phyloP scores from a whole-genome alignment of 2,888 invertebrate genomes.

The Mechanitis mazaeus region DNA sequence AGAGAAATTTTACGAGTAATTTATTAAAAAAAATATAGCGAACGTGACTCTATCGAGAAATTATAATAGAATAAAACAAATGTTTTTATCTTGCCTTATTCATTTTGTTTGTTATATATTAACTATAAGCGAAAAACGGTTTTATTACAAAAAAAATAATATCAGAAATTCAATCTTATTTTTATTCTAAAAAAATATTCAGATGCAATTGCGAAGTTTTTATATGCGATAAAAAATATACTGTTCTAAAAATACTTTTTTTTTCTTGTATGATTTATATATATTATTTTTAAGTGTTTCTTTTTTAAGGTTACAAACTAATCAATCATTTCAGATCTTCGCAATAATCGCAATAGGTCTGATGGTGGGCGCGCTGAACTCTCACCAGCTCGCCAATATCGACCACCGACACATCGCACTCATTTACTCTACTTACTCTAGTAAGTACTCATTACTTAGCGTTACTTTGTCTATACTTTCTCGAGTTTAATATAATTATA shows the following conservation, averaged over 20 bases:
- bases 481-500: neutral
- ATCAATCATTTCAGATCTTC: conserved; percentile 64
- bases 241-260: too few relatives aligned
- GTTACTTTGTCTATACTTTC: neutral
- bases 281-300: neutral
- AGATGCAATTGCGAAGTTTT: neutral
- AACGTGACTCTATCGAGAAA: too few relatives aligned
- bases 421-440: conserved; percentile 80
- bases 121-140: too few relatives aligned
- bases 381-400: conserved; percentile 71
- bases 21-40: too few relatives aligned
- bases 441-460: conserved; percentile 45
- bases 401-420: conserved; percentile 78
- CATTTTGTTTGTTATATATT: too few relatives aligned
- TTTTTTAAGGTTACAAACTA: neutral
- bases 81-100: neutral
- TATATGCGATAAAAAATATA: neutral
- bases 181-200: too few relatives aligned
- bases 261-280: neutral
- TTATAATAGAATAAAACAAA: neutral
- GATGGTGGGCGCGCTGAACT: conserved; percentile 79
- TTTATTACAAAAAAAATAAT: too few relatives aligned
- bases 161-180: too few relatives aligned
- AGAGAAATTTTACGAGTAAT: too few relatives aligned
- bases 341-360: conserved; percentile 79